Evolutionary conservation across 2,113 vertebrate species (phyloP), one percentile per base, ranked within the genome.

Genomic region (Scartelaos histophorus): DNA sequence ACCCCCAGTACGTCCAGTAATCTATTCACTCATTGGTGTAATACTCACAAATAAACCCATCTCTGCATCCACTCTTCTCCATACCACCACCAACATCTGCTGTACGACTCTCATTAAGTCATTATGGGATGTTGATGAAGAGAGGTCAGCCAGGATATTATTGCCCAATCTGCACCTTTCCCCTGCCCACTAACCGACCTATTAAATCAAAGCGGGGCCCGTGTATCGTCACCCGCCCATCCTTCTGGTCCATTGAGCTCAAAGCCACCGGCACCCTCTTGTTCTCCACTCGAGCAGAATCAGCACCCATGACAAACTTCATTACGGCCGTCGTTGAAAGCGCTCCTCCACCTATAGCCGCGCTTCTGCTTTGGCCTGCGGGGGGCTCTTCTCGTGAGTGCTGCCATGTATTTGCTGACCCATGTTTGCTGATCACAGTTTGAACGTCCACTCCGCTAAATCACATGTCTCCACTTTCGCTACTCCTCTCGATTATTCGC

Each of bases 211-310:
- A n/a, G 21, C 29, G 43, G 43, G 0, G 1, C 45, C 22, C 54
- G 15, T 13, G 12, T 13, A 35, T 76, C 77, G 74, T 81, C 85
- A 69, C 72, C 83, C 75, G 82, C 78, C 76, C 74, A 80, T 85
- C 86, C 83, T 90, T 91, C 90, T 83, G 89, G 88, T 90, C 82
- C 83, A 79, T 73, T 89, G 88, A 82, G 70, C 70, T 12, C 61
- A 74, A 62, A 87, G 77, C 71, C 74, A 82, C 72, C 78, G 67
- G 62, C 5, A 67, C 79, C 72, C 81, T 87, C 83, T 90, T 83
- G 61, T 86, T 82, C 82, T 87, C 86, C 77, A 73, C 87, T 89
- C 81, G 65, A 75, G 85, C 87, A 80, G 85, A 91, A 90, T 90
- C 83, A 82, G 73, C 62, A 61, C 69, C 75, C 70, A 75, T 86